These are phyloP conservation scores for Vesta saturnalis DNA, from an alignment of 2,888 invertebrate genomes.

Conservation along the genomic window DNA sequence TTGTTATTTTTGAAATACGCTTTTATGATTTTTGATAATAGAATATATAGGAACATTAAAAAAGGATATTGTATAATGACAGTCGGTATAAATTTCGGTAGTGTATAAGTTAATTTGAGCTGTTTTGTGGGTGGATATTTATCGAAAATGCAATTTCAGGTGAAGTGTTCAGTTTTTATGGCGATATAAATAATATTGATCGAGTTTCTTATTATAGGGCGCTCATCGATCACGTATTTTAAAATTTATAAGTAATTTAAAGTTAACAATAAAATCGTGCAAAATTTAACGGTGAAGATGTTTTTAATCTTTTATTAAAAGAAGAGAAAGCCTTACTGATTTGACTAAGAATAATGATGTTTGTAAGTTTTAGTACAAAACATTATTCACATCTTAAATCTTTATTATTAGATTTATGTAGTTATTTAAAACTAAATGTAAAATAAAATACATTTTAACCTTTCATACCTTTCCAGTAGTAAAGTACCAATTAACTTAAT, in stretches of 20 bases:
- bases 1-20: conserved; percentile 46
- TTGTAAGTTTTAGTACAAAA: no score
- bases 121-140: conserved; percentile 36
- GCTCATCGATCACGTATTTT: conserved; percentile 12
- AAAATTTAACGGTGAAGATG: no score
- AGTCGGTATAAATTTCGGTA: conserved; percentile 15
- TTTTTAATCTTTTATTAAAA: no score
- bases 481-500: no score
- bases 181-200: background rate
- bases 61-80: conserved; percentile 2
- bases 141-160: conserved; percentile 18
- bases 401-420: no score
- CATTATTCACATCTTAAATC: no score
- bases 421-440: no score
- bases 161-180: background rate
- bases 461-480: no score
- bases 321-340: no score
- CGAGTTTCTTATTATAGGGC: conserved; percentile 23
- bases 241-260: conserved; percentile 19
- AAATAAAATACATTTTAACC: no score
- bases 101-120: conserved; percentile 30
- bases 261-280: conserved; percentile 6
- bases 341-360: no score
- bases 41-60: conserved; percentile 37
- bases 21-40: conserved; percentile 47